Evolutionary conservation across 1,140 invertebrate species (phyloP), one percentile per base, ranked within the genome.

Genomic region (Zaprionus taronus): DNA sequence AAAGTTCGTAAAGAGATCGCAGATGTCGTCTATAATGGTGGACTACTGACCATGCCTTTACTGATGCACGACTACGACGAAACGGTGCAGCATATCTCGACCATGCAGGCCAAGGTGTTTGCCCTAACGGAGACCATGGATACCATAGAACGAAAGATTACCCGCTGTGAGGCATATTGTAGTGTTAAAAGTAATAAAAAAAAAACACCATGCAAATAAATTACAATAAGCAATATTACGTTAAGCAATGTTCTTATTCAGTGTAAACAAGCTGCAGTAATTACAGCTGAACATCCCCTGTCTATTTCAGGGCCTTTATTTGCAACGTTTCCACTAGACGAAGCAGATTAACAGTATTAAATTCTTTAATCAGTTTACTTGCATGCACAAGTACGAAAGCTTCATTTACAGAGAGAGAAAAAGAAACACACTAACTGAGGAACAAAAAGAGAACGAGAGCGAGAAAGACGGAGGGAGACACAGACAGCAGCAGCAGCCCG

Each of bases 311-410:
- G 93, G 92, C 56, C 92, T 49, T 76, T 44, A 53, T 53, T 64
- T 2, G 41, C 41, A 47, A 47, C 56, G 64, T 80, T 91, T 91
- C 83, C 81, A 80, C 89, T 91, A 84, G 57, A 77, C 83, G 79
- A 84, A 91, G 89, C 89, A 80, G 74, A 91, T 91, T 91, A 91
- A 91, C 81, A 78, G 76, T 80, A 89, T 91, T 91, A 91, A 82
- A 87, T 91, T 84, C 72, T 78, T 87, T 91, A 91, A 91, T 91
- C 84, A 89, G 84, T 89, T 89, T 83, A 89, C 84, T 76, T 83
- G 83, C 78, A 72, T 89, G 84, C 78, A 81, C 83, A 89, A 81
- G 60, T 56, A 86, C 83, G 83, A 87, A 86, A 79, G 77, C 65
- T 56, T 38, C 63, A 64, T 71, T 75, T 57, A 31, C 28, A 49